phyloP scores from a whole-genome alignment of 2,797 vertebrate genomes.

The Macrochelys suwanniensis region DNA sequence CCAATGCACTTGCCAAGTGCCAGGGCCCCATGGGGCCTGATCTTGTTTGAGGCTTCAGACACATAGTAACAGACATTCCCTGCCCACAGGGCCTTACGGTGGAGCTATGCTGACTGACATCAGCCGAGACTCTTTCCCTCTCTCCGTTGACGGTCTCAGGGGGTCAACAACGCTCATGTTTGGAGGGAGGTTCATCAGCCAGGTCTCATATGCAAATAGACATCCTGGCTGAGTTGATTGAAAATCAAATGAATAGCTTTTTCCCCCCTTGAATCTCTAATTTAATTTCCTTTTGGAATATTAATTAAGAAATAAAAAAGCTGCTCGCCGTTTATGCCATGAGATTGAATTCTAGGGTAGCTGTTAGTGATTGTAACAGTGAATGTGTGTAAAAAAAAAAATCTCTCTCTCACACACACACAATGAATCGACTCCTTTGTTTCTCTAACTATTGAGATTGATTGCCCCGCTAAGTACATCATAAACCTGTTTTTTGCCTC shows the following conservation, averaged over 20 bases:
- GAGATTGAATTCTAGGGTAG: neutral
- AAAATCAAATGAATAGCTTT: neutral
- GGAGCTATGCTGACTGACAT: neutral
- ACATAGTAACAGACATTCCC: neutral
- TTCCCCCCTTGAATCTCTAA: neutral
- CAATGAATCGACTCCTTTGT: neutral
- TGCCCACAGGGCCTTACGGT: neutral
- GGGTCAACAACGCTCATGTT: neutral
- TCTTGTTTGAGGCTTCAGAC: neutral
- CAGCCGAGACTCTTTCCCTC: neutral
- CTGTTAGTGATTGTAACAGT: neutral
- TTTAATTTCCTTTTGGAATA: neutral
- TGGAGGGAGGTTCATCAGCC: neutral
- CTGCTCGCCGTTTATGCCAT: neutral
- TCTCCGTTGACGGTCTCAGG: neutral
- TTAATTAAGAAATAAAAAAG: slow-evolving; percentile 4
- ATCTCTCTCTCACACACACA: neutral
- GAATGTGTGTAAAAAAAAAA: neutral
- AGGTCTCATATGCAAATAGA: neutral
- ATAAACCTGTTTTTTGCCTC: neutral
- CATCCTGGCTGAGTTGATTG: neutral
- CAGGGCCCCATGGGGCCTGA: neutral
- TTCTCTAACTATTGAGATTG: neutral
- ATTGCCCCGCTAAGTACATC: neutral
- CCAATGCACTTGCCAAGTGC: neutral